Conservation (phyloP, 2,797 vertebrate genomes). For the Pseudochromis fuscus region DNA sequence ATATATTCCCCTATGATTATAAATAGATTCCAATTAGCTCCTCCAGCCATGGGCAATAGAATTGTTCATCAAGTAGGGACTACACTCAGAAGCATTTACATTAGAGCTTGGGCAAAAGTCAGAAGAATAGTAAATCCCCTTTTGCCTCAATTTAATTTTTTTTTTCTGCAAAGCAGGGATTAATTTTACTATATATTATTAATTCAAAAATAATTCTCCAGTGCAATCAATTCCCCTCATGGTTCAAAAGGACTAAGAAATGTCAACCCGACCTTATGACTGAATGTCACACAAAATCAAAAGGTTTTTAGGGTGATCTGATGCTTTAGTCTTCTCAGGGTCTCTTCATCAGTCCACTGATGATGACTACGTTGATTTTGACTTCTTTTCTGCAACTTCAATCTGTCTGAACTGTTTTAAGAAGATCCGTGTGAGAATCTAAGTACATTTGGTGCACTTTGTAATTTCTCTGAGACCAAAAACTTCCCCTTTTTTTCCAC, state of each 20-base stretch:
- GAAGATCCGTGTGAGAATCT: slow-evolving; percentile 21
- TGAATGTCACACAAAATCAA: slow-evolving; percentile 31
- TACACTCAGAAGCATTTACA: slow-evolving; percentile 64
- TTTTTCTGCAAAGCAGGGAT: slow-evolving; percentile 42
- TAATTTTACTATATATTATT: slow-evolving; percentile 63
- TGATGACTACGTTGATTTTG: not conserved
- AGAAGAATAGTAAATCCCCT: slow-evolving; percentile 69
- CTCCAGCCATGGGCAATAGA: slow-evolving; percentile 78
- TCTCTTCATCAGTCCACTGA: slow-evolving; percentile 1
- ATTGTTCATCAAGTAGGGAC: slow-evolving; percentile 78
- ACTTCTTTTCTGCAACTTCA: not conserved
- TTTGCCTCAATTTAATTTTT: slow-evolving; percentile 55
- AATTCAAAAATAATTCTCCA: slow-evolving; percentile 54
- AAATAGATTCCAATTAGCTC: slow-evolving; percentile 86
- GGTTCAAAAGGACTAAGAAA: slow-evolving; percentile 34
- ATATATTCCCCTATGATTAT: slow-evolving; percentile 82
- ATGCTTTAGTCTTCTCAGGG: not conserved
- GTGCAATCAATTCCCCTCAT: slow-evolving; percentile 50
- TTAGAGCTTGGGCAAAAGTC: slow-evolving; percentile 69
- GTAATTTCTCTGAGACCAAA: slow-evolving; percentile 10
- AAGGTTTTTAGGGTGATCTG: not conserved
- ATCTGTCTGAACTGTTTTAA: slow-evolving; percentile 10
- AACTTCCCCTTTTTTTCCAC: slow-evolving; percentile 15
- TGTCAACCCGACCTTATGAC: slow-evolving; percentile 40
- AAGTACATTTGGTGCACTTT: slow-evolving; percentile 4